Evolutionary conservation across 2,113 vertebrate species (phyloP).

Genomic region (Chunga burmeisteri): DNA sequence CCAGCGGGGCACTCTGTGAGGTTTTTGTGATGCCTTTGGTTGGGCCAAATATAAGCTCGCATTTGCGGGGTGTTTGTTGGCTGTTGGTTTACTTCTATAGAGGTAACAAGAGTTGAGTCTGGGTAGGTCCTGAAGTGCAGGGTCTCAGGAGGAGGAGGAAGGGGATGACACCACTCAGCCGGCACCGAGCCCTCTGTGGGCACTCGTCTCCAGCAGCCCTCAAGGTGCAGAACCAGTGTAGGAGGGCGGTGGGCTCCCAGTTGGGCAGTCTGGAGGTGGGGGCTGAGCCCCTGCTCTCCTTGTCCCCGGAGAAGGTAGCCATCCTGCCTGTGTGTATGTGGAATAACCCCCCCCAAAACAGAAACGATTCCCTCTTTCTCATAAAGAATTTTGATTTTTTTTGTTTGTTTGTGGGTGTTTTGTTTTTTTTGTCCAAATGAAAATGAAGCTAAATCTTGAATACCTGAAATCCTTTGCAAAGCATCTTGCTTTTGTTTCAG

Average conservation of each 20-base stretch:
- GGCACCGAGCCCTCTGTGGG: rapidly evolving
- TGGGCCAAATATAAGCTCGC: neutral
- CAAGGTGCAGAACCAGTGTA: neutral
- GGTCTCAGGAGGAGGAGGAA: neutral
- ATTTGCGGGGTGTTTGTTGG: rapidly evolving
- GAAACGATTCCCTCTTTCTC: neutral
- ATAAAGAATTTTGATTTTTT: neutral
- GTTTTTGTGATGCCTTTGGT: neutral
- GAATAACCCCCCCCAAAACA: neutral
- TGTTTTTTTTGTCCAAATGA: neutral
- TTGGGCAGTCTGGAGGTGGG: neutral
- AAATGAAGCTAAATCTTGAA: neutral
- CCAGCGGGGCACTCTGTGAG: rapidly evolving
- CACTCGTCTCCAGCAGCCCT: rapidly evolving
- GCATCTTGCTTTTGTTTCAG: neutral
- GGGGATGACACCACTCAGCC: neutral
- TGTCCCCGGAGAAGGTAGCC: rapidly evolving
- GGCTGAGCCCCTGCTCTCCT: neutral
- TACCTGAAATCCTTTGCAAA: neutral
- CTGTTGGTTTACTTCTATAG: neutral
- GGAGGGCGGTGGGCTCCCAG: neutral
- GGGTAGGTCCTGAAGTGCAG: neutral
- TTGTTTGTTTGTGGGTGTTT: neutral
- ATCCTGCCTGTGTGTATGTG: rapidly evolving
- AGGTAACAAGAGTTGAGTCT: too few relatives aligned